phyloP scores from a whole-genome alignment of 2,113 vertebrate species.

The Ancistrus triradiatus region DNA sequence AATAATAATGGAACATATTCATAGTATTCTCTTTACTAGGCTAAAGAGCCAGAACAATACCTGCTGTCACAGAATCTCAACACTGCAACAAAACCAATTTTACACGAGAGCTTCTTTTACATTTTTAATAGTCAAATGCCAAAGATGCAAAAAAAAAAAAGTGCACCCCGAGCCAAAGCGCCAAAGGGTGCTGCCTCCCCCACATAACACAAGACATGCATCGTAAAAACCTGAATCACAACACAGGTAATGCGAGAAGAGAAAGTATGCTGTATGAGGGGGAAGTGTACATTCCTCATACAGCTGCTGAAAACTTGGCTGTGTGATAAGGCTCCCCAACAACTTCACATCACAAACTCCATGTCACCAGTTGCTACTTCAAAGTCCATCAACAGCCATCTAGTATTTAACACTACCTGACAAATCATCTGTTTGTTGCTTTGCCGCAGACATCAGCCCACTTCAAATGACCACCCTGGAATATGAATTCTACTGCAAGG shows the following conservation, averaged over 20 bases:
- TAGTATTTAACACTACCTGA: conserved; percentile 25
- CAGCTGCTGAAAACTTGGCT: conserved; percentile 23
- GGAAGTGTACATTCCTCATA: conserved; percentile 27
- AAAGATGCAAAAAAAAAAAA: too few species aligned
- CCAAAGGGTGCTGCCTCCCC: background rate
- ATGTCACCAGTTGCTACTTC: conserved; percentile 30
- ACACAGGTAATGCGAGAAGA: conserved; percentile 15
- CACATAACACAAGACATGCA: background rate
- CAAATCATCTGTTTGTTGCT: conserved; percentile 19
- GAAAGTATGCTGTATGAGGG: background rate
- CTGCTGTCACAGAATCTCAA: background rate
- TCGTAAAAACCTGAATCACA: conserved; percentile 2
- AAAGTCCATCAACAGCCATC: conserved; percentile 10
- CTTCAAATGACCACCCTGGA: conserved; percentile 9
- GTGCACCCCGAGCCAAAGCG: background rate
- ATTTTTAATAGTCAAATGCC: background rate
- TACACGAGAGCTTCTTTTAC: background rate
- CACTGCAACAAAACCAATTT: background rate
- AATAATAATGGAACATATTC: too few species aligned
- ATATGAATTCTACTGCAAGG: background rate
- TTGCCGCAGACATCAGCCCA: conserved; percentile 3
- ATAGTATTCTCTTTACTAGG: too few species aligned
- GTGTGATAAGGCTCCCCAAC: conserved; percentile 23
- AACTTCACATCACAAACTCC: conserved; percentile 29
- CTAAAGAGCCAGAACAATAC: background rate